phyloP scores from a whole-genome alignment of 2,888 invertebrate species.

The Aleiodes testaceus region DNA sequence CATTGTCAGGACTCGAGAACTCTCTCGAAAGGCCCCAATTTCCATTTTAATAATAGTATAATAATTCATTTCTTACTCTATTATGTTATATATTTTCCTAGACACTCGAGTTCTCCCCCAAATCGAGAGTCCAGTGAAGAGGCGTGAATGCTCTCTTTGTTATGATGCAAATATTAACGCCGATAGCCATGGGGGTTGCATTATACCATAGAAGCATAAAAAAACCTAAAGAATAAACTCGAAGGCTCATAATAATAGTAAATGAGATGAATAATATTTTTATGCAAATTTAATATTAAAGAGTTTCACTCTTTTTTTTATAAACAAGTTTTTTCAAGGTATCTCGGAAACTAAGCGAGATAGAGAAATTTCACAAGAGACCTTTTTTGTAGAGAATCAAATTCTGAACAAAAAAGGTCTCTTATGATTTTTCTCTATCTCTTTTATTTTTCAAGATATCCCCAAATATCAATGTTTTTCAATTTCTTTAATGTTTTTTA shows the following conservation, averaged over 20 bases:
- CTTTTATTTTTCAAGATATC: neutral
- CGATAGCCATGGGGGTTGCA: slow-evolving; percentile 52
- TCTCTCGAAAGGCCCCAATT: neutral
- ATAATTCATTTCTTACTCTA: slow-evolving; percentile 7
- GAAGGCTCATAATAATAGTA: slow-evolving; percentile 67
- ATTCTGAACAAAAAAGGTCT: no score
- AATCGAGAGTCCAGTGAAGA: slow-evolving; percentile 59
- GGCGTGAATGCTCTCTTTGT: slow-evolving; percentile 71
- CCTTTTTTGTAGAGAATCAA: no score
- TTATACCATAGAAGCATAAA: slow-evolving; percentile 52
- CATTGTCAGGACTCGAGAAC: no score
- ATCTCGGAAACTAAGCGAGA: no score
- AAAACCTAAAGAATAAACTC: slow-evolving; percentile 37
- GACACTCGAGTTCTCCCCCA: slow-evolving; percentile 40
- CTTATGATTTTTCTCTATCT: no score
- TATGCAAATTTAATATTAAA: slow-evolving; percentile 59
- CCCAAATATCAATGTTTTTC: no score
- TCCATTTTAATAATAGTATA: neutral
- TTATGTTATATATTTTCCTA: slow-evolving; percentile 6
- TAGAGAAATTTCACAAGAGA: no score
- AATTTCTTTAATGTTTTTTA: no score
- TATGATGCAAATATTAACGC: slow-evolving; percentile 68
- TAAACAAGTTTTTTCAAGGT: neutral
- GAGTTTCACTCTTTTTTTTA: neutral
- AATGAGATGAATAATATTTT: slow-evolving; percentile 70